Evolutionary conservation across 2,797 vertebrate genomes (phyloP).

Genomic region (Falco biarmicus): DNA sequence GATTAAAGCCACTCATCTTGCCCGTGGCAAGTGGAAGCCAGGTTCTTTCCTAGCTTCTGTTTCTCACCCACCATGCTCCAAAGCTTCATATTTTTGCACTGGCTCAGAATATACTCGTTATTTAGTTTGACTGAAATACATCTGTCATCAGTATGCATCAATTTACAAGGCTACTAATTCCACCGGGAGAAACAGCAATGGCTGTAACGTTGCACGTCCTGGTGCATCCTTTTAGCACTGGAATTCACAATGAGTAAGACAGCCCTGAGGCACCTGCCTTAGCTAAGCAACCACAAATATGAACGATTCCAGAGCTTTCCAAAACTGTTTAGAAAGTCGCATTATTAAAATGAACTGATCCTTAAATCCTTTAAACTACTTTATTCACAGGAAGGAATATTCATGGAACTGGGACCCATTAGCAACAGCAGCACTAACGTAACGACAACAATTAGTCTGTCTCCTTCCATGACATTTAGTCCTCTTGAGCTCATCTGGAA

Average conservation of each 20-base stretch:
- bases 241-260: background rate
- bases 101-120: background rate
- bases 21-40: background rate
- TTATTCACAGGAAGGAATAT: background rate
- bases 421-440: background rate
- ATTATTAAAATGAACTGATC: background rate
- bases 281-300: background rate
- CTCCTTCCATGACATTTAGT: background rate
- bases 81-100: background rate
- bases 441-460: background rate
- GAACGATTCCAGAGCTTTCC: background rate
- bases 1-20: background rate
- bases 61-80: background rate
- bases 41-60: background rate
- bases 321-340: background rate
- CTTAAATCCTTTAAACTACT: background rate
- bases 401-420: background rate
- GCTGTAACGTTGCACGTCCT: rapidly evolving
- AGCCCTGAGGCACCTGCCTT: background rate
- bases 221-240: background rate
- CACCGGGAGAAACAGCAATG: background rate
- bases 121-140: background rate
- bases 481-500: background rate
- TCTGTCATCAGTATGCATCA: background rate
- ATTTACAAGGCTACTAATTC: background rate